Evolutionary conservation across 2,797 vertebrate genomes (phyloP).

Genomic region (Carduelis carduelis): DNA sequence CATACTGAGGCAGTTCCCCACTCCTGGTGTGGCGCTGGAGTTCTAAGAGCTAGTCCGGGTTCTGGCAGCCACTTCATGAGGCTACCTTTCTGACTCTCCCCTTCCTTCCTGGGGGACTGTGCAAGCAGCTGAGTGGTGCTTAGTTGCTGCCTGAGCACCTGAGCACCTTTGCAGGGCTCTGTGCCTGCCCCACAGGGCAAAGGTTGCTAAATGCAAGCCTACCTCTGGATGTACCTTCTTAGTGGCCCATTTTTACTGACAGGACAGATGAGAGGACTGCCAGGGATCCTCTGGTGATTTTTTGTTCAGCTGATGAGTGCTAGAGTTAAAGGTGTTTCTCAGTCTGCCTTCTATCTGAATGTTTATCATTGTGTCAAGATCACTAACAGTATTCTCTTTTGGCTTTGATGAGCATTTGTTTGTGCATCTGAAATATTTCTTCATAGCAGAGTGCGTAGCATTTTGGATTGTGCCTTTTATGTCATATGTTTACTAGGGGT

Average conservation of each 20-base stretch:
- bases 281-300: background rate
- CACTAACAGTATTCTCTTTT: background rate
- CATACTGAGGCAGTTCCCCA: background rate
- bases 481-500: background rate
- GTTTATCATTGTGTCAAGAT: background rate
- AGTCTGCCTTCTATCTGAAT: background rate
- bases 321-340: background rate
- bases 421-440: background rate
- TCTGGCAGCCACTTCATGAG: background rate
- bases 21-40: background rate
- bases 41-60: background rate
- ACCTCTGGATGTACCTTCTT: background rate
- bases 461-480: background rate
- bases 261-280: too few species aligned
- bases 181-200: accelerated
- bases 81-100: background rate
- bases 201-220: background rate
- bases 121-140: background rate
- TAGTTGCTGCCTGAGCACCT: background rate
- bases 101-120: background rate
- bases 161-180: background rate
- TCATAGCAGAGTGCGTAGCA: accelerated
- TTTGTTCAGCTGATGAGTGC: background rate
- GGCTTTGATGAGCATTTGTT: background rate
- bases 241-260: background rate